A percentile compares a stretch with the other conserved stretches of the same genome.
phyloP scores from a whole-genome alignment of 2,113 vertebrate species.

The Campylomormyrus numenius region DNA sequence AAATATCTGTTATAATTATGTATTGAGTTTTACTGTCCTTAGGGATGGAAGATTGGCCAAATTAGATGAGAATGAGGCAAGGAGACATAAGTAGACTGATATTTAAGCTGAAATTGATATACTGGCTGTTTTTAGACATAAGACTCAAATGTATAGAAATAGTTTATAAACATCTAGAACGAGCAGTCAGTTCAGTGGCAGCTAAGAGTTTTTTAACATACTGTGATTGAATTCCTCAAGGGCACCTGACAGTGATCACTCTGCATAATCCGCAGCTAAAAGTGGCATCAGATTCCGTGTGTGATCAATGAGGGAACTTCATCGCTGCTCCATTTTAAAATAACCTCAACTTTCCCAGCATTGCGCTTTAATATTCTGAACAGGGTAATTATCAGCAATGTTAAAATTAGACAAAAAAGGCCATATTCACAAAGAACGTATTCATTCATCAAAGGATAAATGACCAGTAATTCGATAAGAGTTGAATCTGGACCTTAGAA shows the following conservation, averaged over 20 bases:
- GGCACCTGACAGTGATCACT: background rate
- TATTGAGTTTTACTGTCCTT: background rate
- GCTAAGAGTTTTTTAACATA: background rate
- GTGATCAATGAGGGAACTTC: slow-evolving; percentile 1
- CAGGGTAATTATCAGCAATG: slow-evolving; percentile 15
- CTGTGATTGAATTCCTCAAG: slow-evolving; percentile 2
- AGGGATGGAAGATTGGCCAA: background rate
- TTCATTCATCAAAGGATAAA: slow-evolving; percentile 17
- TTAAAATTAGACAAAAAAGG: slow-evolving; percentile 18
- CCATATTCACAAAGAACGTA: slow-evolving; percentile 9
- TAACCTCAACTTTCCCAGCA: slow-evolving; percentile 1
- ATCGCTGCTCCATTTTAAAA: slow-evolving; percentile 1
- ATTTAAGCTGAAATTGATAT: background rate
- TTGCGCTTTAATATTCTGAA: slow-evolving; percentile 8
- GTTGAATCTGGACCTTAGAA: background rate
- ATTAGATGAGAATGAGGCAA: background rate
- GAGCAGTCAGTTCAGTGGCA: background rate
- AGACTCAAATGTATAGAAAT: background rate
- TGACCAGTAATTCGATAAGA: slow-evolving; percentile 4
- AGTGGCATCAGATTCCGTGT: background rate
- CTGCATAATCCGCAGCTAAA: background rate
- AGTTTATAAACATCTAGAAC: background rate
- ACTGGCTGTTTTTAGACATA: background rate
- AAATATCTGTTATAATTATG: background rate
- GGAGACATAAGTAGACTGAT: background rate